Evolutionary conservation across 1,140 invertebrate species (phyloP).

Genomic region (Oryctes rhinoceros): DNA sequence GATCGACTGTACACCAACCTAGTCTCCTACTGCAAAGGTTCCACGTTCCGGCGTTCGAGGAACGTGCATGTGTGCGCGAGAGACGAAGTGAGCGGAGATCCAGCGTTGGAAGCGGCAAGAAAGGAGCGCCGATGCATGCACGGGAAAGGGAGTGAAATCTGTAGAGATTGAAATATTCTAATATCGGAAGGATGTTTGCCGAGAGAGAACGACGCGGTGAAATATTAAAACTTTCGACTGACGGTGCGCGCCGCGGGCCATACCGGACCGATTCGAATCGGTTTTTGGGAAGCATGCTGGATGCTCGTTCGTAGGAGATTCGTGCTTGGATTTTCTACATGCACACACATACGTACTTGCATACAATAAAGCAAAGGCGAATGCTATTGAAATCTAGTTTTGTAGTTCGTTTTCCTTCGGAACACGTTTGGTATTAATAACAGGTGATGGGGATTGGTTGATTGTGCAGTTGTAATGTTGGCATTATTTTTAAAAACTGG

Average conservation of each 20-base stretch:
- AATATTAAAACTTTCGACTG: constrained; percentile 54
- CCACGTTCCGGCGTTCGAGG: neutral
- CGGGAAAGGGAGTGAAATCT: constrained; percentile 51
- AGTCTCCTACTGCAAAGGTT: no score
- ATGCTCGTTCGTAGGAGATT: neutral
- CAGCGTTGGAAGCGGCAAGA: neutral
- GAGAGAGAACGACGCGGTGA: constrained; percentile 50
- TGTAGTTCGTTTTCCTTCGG: no score
- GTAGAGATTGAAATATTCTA: constrained; percentile 56
- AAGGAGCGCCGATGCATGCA: constrained; percentile 42
- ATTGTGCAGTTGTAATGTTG: no score
- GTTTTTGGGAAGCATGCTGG: neutral
- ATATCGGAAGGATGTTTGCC: constrained; percentile 53
- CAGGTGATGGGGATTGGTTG: no score
- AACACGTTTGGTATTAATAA: no score
- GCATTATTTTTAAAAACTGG: no score
- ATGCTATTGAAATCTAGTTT: no score
- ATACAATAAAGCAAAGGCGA: no score
- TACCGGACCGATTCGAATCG: constrained; percentile 42
- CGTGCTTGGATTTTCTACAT: constrained; percentile 13
- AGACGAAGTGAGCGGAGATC: neutral
- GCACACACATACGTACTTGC: neutral
- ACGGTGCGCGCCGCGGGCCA: constrained; percentile 42
- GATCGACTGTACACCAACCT: no score
- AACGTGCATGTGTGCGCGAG: neutral